Evolutionary conservation across 2,888 invertebrate species (phyloP).

Genomic region (Drosophila emarginata): DNA sequence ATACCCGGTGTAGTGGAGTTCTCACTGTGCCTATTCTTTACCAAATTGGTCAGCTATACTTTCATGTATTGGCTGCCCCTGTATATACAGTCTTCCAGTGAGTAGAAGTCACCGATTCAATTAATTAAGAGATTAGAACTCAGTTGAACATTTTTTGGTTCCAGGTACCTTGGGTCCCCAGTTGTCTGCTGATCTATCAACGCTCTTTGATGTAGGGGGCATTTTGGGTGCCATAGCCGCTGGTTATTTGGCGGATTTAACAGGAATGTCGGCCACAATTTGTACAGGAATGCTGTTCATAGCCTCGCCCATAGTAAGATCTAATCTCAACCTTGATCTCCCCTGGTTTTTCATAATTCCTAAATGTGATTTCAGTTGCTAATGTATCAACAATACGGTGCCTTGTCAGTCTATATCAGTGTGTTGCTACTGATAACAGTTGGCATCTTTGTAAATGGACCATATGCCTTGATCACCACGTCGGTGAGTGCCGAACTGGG

Average conservation of each 20-base stretch:
- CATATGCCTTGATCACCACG: constrained; percentile 97
- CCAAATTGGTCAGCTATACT: constrained; percentile 98
- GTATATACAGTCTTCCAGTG: constrained; percentile 93
- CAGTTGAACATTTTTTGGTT: constrained; percentile 82
- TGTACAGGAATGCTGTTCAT: constrained; percentile 91
- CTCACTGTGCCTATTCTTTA: constrained; percentile 96
- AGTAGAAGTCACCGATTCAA: constrained; percentile 81
- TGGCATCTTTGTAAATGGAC: constrained; percentile 95
- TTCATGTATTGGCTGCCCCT: constrained; percentile 98
- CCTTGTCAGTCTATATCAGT: constrained; percentile 85
- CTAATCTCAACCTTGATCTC: neutral
- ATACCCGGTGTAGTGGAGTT: constrained; percentile 98
- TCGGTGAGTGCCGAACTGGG: constrained; percentile 97
- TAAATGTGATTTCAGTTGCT: constrained; percentile 86
- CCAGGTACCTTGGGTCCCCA: constrained; percentile 87
- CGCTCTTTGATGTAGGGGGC: constrained; percentile 94
- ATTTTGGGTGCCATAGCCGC: constrained; percentile 94
- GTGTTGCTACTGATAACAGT: constrained; percentile 88
- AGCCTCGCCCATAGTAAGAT: constrained; percentile 91
- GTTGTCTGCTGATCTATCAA: constrained; percentile 90
- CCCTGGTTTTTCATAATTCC: neutral
- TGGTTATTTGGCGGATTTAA: constrained; percentile 92
- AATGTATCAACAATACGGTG: constrained; percentile 89
- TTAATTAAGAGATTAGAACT: neutral
- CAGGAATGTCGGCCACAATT: constrained; percentile 92